A percentile compares a stretch with the other conserved stretches of the same genome.
phyloP scores from a whole-genome alignment of 1,140 invertebrate species.

The Macrobrachium rosenbergii region DNA sequence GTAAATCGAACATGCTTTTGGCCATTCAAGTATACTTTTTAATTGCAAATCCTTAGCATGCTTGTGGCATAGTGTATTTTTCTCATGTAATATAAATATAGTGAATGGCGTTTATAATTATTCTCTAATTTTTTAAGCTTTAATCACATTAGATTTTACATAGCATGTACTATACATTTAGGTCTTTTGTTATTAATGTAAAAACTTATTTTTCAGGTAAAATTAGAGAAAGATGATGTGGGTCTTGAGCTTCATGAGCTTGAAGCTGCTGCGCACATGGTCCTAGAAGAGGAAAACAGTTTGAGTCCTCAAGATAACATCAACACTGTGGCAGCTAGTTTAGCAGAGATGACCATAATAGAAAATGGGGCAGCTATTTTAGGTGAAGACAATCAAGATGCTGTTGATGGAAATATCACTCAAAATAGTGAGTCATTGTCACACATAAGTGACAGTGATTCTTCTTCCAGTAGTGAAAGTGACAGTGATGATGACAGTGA shows the following conservation, averaged over 20 bases:
- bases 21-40: too few relatives aligned
- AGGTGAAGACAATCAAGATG: conserved; percentile 29
- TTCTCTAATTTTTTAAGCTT: too few relatives aligned
- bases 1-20: too few relatives aligned
- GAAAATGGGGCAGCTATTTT: conserved; percentile 48
- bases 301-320: conserved; percentile 7
- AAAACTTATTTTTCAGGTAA: conserved; percentile 32
- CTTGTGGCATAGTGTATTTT: too few relatives aligned
- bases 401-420: background rate
- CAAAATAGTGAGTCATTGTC: background rate
- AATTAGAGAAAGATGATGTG: conserved; percentile 49
- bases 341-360: conserved; percentile 44
- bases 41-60: too few relatives aligned
- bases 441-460: conserved; percentile 44
- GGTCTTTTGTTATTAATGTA: too few relatives aligned
- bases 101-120: too few relatives aligned
- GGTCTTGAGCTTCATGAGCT: conserved; percentile 54
- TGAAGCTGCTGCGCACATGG: conserved; percentile 48
- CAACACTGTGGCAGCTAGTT: conserved; percentile 23
- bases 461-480: conserved; percentile 53
- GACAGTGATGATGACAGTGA: conserved; percentile 51
- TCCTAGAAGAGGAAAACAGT: conserved; percentile 30
- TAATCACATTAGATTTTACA: too few relatives aligned
- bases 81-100: too few relatives aligned
- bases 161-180: too few relatives aligned